Conservation (phyloP, 92 coral and sea anemone genomes). For the Galaxea fascicularis region DNA sequence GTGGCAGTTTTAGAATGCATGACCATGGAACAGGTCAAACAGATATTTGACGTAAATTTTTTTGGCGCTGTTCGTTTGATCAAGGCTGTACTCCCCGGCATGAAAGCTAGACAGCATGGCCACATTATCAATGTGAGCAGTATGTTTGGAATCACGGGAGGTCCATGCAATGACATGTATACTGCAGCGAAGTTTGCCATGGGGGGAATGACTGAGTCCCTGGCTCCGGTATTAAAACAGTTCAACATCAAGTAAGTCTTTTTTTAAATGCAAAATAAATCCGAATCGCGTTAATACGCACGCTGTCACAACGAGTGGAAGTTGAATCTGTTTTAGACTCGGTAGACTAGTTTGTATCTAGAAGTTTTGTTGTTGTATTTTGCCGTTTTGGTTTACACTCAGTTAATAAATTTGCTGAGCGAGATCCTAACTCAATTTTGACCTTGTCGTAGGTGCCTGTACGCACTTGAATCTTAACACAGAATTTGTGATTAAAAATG, state of each 20-base stretch:
- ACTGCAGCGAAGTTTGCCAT: slow-evolving; percentile 87
- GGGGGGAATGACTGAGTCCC: slow-evolving; percentile 81
- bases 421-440: too few species aligned
- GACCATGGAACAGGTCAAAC: slow-evolving; percentile 59
- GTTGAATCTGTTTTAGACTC: too few species aligned
- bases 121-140: slow-evolving; percentile 81
- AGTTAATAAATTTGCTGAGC: too few species aligned
- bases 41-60: slow-evolving; percentile 76
- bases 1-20: slow-evolving; percentile 71
- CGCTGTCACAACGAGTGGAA: too few species aligned
- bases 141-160: slow-evolving; percentile 65
- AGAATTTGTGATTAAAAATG: too few species aligned
- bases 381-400: too few species aligned
- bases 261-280: not conserved
- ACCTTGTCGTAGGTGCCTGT: too few species aligned
- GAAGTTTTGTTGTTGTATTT: too few species aligned
- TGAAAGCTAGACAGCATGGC: slow-evolving; percentile 80
- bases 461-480: too few species aligned
- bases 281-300: too few species aligned
- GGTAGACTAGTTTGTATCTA: too few species aligned
- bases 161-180: slow-evolving; percentile 74
- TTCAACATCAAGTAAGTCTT: slow-evolving; percentile 74
- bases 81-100: slow-evolving; percentile 80
- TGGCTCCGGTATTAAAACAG: slow-evolving; percentile 70
- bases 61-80: slow-evolving; percentile 80